These are phyloP conservation scores for Bufotes viridis DNA, from an alignment of 2,797 vertebrate genomes.

Conservation along the genomic window DNA sequence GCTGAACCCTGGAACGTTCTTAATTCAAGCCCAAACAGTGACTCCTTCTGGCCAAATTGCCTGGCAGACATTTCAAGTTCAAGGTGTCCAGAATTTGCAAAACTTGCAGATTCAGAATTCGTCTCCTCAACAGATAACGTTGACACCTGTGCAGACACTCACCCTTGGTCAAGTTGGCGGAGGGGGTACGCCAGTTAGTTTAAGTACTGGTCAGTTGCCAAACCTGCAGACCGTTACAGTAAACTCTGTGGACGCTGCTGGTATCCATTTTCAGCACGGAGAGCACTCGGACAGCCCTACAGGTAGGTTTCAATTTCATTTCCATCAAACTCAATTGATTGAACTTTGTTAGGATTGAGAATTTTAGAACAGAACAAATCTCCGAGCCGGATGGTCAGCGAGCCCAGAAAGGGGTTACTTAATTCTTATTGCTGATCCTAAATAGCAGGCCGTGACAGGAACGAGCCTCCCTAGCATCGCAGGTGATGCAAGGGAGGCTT, in stretches of 20 bases:
- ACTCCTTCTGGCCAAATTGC: constrained; percentile 98
- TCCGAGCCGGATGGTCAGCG: too few relatives aligned
- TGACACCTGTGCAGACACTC: constrained; percentile 96
- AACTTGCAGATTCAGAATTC: constrained; percentile 97
- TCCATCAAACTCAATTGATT: neutral
- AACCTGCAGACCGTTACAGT: constrained; percentile 98
- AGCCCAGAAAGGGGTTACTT: too few relatives aligned
- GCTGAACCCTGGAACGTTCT: constrained; percentile 96
- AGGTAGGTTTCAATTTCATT: constrained; percentile 76
- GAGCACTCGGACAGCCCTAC: constrained; percentile 85
- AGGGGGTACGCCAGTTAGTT: constrained; percentile 84
- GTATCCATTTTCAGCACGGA: constrained; percentile 90
- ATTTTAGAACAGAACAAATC: too few relatives aligned
- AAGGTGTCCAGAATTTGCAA: constrained; percentile 98
- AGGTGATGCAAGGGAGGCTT: too few relatives aligned
- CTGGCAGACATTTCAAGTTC: constrained; percentile 99
- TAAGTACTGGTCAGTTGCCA: constrained; percentile 92
- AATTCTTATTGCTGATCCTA: too few relatives aligned
- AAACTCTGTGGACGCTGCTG: constrained; percentile 88
- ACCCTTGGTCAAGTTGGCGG: constrained; percentile 90
- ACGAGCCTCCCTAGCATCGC: too few relatives aligned
- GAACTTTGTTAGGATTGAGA: too few relatives aligned
- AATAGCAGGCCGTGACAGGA: too few relatives aligned
- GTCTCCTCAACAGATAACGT: constrained; percentile 94
- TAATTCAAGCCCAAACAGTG: constrained; percentile 99